Base-by-base conservation (phyloP, 2,888 invertebrate genomes). In the Helobdella robusta region DNA sequence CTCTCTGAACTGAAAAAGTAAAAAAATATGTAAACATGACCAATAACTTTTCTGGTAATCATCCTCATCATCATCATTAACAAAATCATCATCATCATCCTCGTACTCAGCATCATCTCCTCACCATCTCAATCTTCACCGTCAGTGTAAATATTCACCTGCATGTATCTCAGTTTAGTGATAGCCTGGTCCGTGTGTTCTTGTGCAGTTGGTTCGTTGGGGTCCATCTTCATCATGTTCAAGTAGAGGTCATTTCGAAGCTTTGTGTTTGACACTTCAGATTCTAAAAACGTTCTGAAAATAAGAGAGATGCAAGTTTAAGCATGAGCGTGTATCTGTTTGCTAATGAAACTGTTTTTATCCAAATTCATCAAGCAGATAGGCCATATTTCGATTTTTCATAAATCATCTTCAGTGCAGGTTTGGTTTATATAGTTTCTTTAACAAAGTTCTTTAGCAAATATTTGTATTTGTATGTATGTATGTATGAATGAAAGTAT, bases 101-200 rank as follows among this genome's bases (percentile, higher is more conserved):
- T 20, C 23, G 15, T 15, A n/a, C 15, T 8, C 11, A n/a, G 20
- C 52, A 52, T 20, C 11, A n/a, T n/a, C 56, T 23, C 56, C 6
- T 30, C 8, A 56, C 56, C 56, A 4, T 8, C 6, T 25, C 59
- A 44, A 34, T 5, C 36, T 18, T 28, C 6, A n/a, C 5, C 25
- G n/a, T 28, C 6, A n/a, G 8, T 40, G n/a, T 40, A 59, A 4
- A 3, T 40, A 59, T 40, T 8, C 68, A 79, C 79, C 76, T 78
- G 79, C 95, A 95, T 95, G 81, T 97, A 97, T 46, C 94, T 86
- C 72, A 95, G 83, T 82, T 97, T 97, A 11, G 95, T 95, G 54
- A 97, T 88, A 18, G 93, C 90, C 73, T 86, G 84, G 6, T 84
- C 82, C 52, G 84, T 83, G 76, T 89, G 87, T 78, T 97, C 97